These are phyloP conservation scores for Semnornis frantzii DNA, from an alignment of 2,113 vertebrate genomes.

Conservation along the genomic window DNA sequence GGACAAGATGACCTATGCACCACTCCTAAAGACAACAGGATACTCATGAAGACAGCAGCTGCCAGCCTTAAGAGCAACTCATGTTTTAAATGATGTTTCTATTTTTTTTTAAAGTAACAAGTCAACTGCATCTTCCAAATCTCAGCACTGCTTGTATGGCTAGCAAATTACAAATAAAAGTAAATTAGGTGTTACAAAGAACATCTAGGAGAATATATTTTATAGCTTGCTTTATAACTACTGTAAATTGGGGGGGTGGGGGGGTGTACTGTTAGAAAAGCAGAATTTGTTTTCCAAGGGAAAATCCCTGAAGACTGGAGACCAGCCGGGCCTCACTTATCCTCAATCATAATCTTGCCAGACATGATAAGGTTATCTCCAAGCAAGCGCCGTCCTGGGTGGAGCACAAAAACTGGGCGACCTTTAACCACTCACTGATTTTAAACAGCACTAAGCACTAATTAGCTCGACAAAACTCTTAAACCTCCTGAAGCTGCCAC, in stretches of 20 bases:
- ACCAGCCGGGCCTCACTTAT: rapidly evolving
- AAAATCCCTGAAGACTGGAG: background rate
- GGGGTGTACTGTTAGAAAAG: background rate
- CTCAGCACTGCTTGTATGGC: rapidly evolving
- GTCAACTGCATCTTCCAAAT: background rate
- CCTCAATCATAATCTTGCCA: rapidly evolving
- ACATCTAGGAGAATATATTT: rapidly evolving
- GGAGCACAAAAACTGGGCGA: background rate
- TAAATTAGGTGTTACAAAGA: background rate
- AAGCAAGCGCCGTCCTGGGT: rapidly evolving
- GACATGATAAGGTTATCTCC: rapidly evolving
- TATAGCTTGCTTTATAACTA: background rate
- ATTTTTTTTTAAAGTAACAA: background rate
- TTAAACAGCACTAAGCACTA: rapidly evolving
- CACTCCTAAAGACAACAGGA: background rate
- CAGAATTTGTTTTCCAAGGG: background rate
- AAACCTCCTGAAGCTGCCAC: rapidly evolving
- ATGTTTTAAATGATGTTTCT: background rate
- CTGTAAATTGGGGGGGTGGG: rapidly evolving
- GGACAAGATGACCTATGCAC: background rate
- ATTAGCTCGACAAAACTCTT: background rate
- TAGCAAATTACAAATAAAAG: background rate
- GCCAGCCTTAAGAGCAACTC: background rate
- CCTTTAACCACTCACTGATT: rapidly evolving
- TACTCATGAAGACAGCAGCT: background rate